Percentiles rank a stretch among this genome's conserved stretches.
Evolutionary conservation across 2,888 invertebrate species (phyloP).

Genomic region (Sympetrum striolatum): DNA sequence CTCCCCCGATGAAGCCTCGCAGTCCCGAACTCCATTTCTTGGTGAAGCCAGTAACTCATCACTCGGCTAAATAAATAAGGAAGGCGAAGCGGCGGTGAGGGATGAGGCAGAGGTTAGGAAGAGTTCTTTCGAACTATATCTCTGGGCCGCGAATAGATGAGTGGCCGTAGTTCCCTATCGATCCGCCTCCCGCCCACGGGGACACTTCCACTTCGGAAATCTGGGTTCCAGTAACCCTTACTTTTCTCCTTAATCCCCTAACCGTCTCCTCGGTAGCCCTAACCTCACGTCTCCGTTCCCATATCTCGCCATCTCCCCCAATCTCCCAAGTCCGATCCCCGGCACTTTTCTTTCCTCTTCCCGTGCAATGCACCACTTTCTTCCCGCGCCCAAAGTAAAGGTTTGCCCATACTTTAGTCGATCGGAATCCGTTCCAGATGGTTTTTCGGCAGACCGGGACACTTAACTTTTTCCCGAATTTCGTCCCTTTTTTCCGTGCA

Average conservation of each 20-base stretch:
- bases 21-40: background rate
- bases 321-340: too few species aligned
- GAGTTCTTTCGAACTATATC: background rate
- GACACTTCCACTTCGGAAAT: background rate
- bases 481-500: background rate
- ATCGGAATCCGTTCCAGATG: background rate
- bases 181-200: background rate
- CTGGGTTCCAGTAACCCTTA: background rate
- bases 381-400: background rate
- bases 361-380: background rate
- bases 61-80: background rate
- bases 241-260: background rate
- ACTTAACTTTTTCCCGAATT: background rate
- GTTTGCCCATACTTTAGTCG: background rate
- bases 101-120: background rate
- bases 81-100: background rate
- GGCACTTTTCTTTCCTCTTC: too few species aligned
- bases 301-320: too few species aligned
- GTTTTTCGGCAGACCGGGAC: background rate
- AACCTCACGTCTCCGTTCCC: background rate
- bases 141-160: background rate
- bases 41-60: background rate
- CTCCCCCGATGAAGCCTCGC: background rate
- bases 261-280: background rate
- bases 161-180: background rate